Evolutionary conservation across 2,888 invertebrate species (phyloP).

Genomic region (Aquatica leii): DNA sequence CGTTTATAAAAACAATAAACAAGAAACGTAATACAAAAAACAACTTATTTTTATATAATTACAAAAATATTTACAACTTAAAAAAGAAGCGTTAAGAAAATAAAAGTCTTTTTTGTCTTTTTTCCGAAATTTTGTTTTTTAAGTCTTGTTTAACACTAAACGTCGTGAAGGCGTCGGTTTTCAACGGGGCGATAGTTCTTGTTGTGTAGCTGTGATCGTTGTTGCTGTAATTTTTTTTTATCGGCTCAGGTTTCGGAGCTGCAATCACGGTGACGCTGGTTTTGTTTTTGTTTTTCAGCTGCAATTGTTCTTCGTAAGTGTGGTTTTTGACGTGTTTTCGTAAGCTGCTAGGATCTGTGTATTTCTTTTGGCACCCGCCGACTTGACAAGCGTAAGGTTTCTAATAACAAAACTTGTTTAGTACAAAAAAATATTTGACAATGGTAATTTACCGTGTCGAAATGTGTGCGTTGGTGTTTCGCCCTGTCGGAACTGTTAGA

Average conservation of each 20-base stretch:
- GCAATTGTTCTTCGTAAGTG: constrained; percentile 57
- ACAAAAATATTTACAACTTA: no score
- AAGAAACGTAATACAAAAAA: no score
- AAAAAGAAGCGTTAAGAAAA: no score
- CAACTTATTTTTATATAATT: no score
- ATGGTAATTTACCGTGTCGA: constrained; percentile 83
- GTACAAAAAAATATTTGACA: no score
- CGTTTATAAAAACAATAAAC: no score
- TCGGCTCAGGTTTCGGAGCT: background rate
- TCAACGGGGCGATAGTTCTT: constrained; percentile 20
- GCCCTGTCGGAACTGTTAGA: constrained; percentile 98
- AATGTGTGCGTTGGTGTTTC: constrained; percentile 98
- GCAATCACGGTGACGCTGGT: background rate
- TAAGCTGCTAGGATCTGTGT: constrained; percentile 93
- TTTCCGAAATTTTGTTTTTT: constrained; percentile 59
- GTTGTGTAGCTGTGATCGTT: constrained; percentile 46
- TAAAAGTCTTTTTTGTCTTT: constrained; percentile 39
- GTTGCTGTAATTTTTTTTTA: constrained; percentile 17
- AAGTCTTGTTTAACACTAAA: constrained; percentile 55
- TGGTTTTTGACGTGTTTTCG: constrained; percentile 93
- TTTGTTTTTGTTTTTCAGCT: constrained; percentile 51
- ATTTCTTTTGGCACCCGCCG: constrained; percentile 86
- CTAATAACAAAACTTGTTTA: constrained; percentile 66
- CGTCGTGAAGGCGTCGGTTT: constrained; percentile 24
- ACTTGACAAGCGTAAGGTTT: constrained; percentile 94